These are phyloP conservation scores for Recurvirostra avosetta DNA, from an alignment of 2,113 vertebrate genomes.

Conservation along the genomic window DNA sequence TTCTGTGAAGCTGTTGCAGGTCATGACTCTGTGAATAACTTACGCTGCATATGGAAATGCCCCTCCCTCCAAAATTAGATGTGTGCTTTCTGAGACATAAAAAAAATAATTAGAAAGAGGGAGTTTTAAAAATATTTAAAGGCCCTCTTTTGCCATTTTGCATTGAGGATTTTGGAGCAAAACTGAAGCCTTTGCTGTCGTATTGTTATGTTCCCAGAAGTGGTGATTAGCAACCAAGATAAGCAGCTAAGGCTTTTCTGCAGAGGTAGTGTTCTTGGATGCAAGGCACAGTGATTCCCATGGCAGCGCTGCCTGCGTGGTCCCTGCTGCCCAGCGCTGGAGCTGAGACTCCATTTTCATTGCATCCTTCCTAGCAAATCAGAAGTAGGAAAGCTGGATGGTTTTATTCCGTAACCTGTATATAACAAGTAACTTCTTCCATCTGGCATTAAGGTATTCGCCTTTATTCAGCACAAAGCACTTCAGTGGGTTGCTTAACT, in stretches of 20 bases:
- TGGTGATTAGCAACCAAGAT: conserved; percentile 1
- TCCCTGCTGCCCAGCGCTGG: neutral
- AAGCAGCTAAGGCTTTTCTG: conserved; percentile 25
- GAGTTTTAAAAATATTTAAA: neutral
- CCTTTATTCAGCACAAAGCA: conserved; percentile 1
- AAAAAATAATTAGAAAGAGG: neutral
- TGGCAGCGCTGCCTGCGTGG: fast-evolving
- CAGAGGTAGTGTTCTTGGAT: neutral
- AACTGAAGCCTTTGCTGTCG: neutral
- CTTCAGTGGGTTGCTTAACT: conserved; percentile 14
- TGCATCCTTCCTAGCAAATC: neutral
- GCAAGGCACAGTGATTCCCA: neutral
- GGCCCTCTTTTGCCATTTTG: neutral
- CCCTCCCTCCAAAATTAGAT: neutral
- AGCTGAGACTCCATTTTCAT: neutral
- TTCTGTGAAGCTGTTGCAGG: neutral
- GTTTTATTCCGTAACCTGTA: neutral
- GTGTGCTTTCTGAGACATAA: neutral
- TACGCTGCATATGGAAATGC: fast-evolving
- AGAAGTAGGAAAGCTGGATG: neutral
- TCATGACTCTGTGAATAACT: neutral
- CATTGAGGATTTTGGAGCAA: neutral
- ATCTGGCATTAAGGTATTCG: conserved; percentile 6
- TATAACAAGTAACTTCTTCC: neutral
- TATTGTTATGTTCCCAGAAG: neutral